Conservation (phyloP, 2,888 invertebrate species). For the Aromia moschata region DNA sequence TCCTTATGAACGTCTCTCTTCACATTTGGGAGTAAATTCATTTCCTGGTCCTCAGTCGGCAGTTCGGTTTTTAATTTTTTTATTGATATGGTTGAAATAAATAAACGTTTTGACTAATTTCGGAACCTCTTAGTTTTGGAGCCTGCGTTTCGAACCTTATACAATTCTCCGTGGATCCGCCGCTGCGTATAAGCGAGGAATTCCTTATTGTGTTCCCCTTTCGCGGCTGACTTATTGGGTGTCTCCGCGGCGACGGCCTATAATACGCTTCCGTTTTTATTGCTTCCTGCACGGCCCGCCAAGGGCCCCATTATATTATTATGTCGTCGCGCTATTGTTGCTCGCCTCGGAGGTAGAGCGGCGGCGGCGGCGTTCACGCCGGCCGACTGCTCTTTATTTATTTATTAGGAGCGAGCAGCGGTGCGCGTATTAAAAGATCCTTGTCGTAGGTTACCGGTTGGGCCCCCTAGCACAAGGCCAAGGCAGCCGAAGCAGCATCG, state of each 20-base stretch:
- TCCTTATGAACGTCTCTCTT: no score
- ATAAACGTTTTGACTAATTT: no score
- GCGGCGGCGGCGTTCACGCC: neutral
- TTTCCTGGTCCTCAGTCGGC: no score
- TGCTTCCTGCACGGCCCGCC: neutral
- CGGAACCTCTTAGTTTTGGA: no score
- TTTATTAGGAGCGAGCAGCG: neutral
- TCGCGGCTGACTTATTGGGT: conserved; percentile 28
- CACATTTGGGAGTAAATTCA: no score
- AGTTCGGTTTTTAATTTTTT: no score
- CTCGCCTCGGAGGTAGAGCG: neutral
- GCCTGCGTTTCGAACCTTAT: no score
- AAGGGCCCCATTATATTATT: neutral
- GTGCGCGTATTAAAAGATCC: no score
- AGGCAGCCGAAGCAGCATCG: no score
- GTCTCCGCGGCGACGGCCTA: conserved; percentile 6
- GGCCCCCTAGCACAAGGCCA: no score
- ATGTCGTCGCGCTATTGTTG: neutral
- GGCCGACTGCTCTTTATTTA: neutral
- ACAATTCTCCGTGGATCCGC: conserved; percentile 30
- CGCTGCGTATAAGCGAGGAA: conserved; percentile 35
- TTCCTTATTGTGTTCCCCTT: conserved; percentile 42
- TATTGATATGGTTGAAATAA: no score
- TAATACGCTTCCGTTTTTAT: conserved; percentile 17
- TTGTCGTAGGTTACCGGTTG: no score